Evolutionary conservation across 2,113 vertebrate genomes (phyloP).

Genomic region (Cygnus atratus): DNA sequence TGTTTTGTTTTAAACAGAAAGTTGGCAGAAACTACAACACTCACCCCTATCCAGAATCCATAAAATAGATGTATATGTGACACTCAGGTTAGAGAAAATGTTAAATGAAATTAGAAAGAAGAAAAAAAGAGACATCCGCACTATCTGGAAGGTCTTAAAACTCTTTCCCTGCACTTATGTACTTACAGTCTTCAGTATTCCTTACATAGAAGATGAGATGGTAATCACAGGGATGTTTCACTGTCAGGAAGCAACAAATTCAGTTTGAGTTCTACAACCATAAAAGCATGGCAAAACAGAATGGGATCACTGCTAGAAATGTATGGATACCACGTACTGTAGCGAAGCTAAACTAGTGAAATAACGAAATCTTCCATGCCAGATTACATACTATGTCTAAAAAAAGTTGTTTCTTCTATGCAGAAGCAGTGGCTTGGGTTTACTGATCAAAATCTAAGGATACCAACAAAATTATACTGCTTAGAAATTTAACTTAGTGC

Average conservation of each 20-base stretch:
- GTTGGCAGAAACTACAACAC: neutral
- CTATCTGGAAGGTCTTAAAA: neutral
- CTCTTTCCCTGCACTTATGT: neutral
- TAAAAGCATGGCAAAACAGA: neutral
- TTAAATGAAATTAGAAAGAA: neutral
- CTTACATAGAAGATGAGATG: neutral
- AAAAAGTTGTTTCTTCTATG: neutral
- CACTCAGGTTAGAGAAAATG: neutral
- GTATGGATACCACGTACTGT: neutral
- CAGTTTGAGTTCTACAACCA: neutral
- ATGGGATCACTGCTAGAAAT: neutral
- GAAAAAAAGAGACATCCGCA: neutral
- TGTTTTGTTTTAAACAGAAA: neutral
- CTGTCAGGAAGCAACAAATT: neutral
- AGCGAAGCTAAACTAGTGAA: neutral
- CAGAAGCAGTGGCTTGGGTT: neutral
- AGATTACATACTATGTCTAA: neutral
- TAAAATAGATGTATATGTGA: neutral
- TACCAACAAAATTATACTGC: neutral
- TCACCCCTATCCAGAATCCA: neutral
- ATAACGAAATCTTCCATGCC: neutral
- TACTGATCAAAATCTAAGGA: neutral
- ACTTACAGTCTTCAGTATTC: neutral
- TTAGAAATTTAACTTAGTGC: neutral
- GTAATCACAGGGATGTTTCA: fast-evolving